Evolutionary conservation across 2,888 invertebrate genomes (phyloP), one percentile per base, ranked within the genome.

Genomic region (Drosophila nigricruria): DNA sequence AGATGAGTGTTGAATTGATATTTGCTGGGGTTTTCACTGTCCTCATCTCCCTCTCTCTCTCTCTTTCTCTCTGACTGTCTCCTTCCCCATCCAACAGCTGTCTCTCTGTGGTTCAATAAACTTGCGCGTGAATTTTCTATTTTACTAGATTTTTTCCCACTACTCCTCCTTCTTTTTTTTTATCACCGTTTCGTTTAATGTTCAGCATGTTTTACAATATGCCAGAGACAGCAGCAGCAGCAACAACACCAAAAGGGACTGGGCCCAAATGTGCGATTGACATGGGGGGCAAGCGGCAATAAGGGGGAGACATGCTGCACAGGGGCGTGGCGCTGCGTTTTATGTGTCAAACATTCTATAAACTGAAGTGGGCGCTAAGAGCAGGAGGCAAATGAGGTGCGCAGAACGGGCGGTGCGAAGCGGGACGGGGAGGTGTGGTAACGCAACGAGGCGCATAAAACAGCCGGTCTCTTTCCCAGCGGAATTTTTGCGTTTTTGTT

Each of bases 341-440:
- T 84, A 78, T 89, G 85, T 89, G 85, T 82, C 88, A 89, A 86
- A 89, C 80, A 86, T 85, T 68, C 66, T 70, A 81, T 79, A 73
- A 82, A 72, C 66, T 66, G 62, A 73, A 71, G 73, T 71, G 73
- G 56, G 59, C 57, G 38, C 30, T 34, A 43, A 69, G 57, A 54
- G 25, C 56, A 16, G 23, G 12, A 34, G 38, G 53, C 53, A 53
- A 38, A 23, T 34, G 52, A 52, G 52, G 52, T 52, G 34, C 36
- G 32, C 32, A 18, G 5, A 27, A 27, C 42, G 20, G 60, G 42
- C 34, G 47, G 38, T 3, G 10, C 30, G 3, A 16, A 12, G 6
- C 18, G n/a, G 6, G 36, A 10, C 0, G 6, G 9, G 47, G n/a
- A 6, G 38, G 10, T 12, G 43, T 14, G 27, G 27, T 20, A 30